Conservation (phyloP, 2,797 vertebrate genomes). For the Phoxinus dragarum region DNA sequence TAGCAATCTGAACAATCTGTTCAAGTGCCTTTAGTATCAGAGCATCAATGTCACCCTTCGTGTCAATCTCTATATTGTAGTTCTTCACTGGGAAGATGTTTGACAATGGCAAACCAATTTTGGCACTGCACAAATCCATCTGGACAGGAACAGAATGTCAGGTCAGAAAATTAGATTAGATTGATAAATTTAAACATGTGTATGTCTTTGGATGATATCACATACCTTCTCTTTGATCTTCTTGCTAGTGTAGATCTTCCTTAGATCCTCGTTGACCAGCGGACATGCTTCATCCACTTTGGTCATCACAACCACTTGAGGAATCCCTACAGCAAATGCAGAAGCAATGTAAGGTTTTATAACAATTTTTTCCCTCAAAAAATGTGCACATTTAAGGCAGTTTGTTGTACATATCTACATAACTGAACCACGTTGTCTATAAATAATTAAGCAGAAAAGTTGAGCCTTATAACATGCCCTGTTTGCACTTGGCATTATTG, state of each 20-base stretch:
- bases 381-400: neutral
- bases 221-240: slow-evolving; percentile 51
- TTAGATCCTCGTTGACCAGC: slow-evolving; percentile 26
- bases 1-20: slow-evolving; percentile 22
- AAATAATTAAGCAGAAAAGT: neutral
- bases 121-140: slow-evolving; percentile 40
- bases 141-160: slow-evolving; percentile 2
- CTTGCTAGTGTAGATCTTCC: neutral
- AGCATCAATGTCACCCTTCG: slow-evolving; percentile 31
- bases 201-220: neutral
- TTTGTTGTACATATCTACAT: neutral
- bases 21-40: slow-evolving; percentile 48
- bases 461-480: neutral
- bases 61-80: slow-evolving; percentile 42
- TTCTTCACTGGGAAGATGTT: slow-evolving; percentile 55
- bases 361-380: neutral
- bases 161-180: neutral
- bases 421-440: neutral
- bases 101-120: slow-evolving; percentile 21
- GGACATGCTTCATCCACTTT: slow-evolving; percentile 30
- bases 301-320: slow-evolving; percentile 38
- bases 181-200: neutral
- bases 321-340: slow-evolving; percentile 20
- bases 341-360: neutral
- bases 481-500: neutral